A percentile compares a stretch with the other conserved stretches of the same genome.
Evolutionary conservation across 2,797 vertebrate species (phyloP).

Genomic region (Florisuga fusca): DNA sequence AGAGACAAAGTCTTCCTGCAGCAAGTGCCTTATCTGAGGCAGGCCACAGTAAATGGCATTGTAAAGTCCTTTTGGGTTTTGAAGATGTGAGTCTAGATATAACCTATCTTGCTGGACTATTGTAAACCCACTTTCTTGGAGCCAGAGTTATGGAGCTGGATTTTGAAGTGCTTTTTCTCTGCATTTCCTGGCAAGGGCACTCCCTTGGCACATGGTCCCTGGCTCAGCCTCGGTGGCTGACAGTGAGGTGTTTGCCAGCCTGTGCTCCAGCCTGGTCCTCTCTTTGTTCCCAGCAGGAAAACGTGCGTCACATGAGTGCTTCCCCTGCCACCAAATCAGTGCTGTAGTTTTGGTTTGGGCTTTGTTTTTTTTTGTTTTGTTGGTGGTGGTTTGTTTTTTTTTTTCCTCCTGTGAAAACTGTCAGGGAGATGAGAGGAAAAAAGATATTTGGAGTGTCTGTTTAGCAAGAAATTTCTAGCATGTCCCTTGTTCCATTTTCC

Average conservation of each 20-base stretch:
- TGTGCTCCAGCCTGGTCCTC: background rate
- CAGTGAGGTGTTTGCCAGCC: fast-evolving
- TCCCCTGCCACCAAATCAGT: background rate
- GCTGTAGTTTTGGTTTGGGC: background rate
- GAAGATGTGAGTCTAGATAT: background rate
- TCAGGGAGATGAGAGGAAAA: background rate
- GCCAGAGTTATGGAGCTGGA: background rate
- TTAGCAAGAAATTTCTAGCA: background rate
- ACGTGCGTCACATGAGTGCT: background rate
- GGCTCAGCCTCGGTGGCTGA: background rate
- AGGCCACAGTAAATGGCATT: background rate
- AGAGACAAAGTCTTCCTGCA: background rate
- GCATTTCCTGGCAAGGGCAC: background rate
- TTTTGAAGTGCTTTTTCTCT: background rate
- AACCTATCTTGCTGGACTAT: background rate
- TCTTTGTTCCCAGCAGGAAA: background rate
- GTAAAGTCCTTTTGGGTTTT: background rate
- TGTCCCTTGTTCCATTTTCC: background rate
- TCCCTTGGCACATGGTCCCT: background rate
- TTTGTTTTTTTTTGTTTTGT: background rate
- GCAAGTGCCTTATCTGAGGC: background rate
- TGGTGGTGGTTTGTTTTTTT: background rate
- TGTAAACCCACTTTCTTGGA: background rate
- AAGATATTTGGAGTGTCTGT: background rate
- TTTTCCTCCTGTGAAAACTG: background rate